Evolutionary conservation across 30 jellyfish, hydroid and myxozoan species (phyloP).

Genomic region (Chironex yamaguchii): DNA sequence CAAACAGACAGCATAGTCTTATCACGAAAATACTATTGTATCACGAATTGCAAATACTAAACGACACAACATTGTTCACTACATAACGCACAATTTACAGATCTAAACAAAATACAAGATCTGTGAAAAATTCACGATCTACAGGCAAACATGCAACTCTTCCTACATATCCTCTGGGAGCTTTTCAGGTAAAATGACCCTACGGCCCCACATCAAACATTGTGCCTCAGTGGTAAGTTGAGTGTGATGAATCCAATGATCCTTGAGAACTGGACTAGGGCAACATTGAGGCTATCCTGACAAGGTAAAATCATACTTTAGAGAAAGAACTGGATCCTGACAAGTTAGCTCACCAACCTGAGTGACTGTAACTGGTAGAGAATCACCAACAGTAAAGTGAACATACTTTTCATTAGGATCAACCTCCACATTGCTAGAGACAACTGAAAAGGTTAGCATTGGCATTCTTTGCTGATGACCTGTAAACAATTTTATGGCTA

Average conservation of each 20-base stretch:
- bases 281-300: constrained; percentile 1
- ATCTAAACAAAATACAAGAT: too few species aligned
- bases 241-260: background rate
- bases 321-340: background rate
- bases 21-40: too few species aligned
- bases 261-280: background rate
- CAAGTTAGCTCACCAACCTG: background rate
- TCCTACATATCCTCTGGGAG: too few species aligned
- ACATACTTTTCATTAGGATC: background rate
- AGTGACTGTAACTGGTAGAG: constrained; percentile 4
- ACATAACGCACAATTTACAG: too few species aligned
- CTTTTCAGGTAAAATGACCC: too few species aligned
- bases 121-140: too few species aligned
- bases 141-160: too few species aligned
- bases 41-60: too few species aligned
- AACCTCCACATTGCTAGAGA: background rate
- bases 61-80: too few species aligned
- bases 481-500: background rate
- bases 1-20: too few species aligned
- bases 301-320: background rate
- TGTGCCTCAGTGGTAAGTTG: background rate
- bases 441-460: constrained; percentile 40
- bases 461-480: background rate
- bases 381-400: background rate
- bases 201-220: background rate